Conservation (phyloP, 2,888 invertebrate species). For the Alsophila aescularia region DNA sequence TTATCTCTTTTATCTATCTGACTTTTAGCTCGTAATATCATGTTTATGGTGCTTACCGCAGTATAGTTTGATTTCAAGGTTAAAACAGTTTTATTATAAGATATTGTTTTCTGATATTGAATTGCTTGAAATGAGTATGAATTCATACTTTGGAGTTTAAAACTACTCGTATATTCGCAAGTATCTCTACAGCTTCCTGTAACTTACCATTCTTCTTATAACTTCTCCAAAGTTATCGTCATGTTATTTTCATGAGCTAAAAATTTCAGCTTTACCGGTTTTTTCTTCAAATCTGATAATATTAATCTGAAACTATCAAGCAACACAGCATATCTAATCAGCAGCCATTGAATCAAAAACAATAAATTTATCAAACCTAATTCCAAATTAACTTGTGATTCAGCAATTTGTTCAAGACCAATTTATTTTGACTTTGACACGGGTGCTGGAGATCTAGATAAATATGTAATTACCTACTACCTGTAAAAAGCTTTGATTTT, state of each 20-base stretch:
- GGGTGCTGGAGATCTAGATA: conserved; percentile 42
- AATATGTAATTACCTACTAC: conserved; percentile 27
- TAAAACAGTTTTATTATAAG: conserved; percentile 3
- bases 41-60: conserved; percentile 23
- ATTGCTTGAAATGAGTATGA: no score
- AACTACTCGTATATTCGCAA: no score
- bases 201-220: no score
- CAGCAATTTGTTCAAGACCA: conserved; percentile 33
- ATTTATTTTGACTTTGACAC: conserved; percentile 43
- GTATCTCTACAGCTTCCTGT: no score
- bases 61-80: conserved; percentile 18
- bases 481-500: conserved; percentile 5
- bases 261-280: no score
- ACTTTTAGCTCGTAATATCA: conserved; percentile 24
- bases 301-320: not conserved
- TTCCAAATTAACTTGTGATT: conserved; percentile 18
- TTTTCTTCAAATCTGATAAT: no score
- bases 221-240: no score
- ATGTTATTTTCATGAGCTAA: no score
- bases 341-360: not conserved
- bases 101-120: not conserved
- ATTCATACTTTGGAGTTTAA: not conserved
- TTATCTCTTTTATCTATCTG: no score
- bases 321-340: not conserved
- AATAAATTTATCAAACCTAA: conserved; percentile 7